Conservation (phyloP, 2,888 invertebrate species). For the Megamerina dolium region DNA sequence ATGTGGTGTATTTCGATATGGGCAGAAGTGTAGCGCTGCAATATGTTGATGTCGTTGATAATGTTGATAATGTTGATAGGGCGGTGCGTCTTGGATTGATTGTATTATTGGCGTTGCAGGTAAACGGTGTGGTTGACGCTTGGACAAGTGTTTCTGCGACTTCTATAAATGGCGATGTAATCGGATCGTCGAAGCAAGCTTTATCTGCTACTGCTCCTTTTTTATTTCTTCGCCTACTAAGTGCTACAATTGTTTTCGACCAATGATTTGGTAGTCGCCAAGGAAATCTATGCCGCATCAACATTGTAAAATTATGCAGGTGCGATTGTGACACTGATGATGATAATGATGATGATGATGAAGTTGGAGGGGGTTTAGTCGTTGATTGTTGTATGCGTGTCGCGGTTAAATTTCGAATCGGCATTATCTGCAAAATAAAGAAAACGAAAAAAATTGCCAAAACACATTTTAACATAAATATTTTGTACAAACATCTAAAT, state of each 20-base stretch:
- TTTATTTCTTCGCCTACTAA: conserved; percentile 17
- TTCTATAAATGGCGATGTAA: too few species aligned
- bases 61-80: background rate
- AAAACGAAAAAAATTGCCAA: conserved; percentile 4
- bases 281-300: conserved; percentile 7
- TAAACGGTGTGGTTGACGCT: conserved; percentile 16
- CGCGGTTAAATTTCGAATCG: conserved; percentile 24
- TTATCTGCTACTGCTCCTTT: too few species aligned
- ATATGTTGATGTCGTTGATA: conserved; percentile 2
- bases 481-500: too few species aligned
- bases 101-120: conserved; percentile 6
- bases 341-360: conserved; percentile 19
- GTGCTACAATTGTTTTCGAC: conserved; percentile 13
- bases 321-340: background rate
- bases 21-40: conserved; percentile 2
- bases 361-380: conserved; percentile 8
- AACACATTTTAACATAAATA: too few species aligned
- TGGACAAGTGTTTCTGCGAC: conserved; percentile 7
- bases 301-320: background rate
- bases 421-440: conserved; percentile 24
- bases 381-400: conserved; percentile 16
- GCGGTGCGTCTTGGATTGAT: too few species aligned
- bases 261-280: conserved; percentile 14
- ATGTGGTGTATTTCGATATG: conserved; percentile 14
- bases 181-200: too few species aligned